Evolutionary conservation across 2,113 vertebrate genomes (phyloP).

Genomic region (Petaurus breviceps): DNA sequence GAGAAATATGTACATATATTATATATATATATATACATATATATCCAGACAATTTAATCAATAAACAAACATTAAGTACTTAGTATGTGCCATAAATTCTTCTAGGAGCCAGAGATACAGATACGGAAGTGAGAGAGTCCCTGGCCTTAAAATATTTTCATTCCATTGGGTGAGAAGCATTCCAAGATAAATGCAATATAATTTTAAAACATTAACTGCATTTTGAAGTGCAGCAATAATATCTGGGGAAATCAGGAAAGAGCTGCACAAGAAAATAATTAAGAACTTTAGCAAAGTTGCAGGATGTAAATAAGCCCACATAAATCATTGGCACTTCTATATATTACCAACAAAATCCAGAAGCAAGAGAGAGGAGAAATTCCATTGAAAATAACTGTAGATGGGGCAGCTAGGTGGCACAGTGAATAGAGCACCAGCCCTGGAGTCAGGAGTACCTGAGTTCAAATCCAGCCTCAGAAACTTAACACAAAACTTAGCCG

Average conservation of each 20-base stretch:
- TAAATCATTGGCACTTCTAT: too few relatives aligned
- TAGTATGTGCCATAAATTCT: neutral
- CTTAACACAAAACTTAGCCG: too few relatives aligned
- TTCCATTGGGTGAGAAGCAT: neutral
- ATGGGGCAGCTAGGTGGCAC: too few relatives aligned
- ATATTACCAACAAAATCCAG: too few relatives aligned
- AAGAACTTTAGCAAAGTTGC: too few relatives aligned
- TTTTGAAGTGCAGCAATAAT: neutral
- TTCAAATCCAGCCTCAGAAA: too few relatives aligned
- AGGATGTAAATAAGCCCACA: too few relatives aligned
- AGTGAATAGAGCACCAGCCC: too few relatives aligned
- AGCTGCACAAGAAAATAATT: neutral
- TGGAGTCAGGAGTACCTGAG: too few relatives aligned
- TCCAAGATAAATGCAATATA: neutral
- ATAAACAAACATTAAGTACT: neutral
- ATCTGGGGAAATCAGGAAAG: neutral
- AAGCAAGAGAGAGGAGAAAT: too few relatives aligned
- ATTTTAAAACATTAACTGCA: neutral
- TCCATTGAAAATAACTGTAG: too few relatives aligned
- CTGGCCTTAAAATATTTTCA: neutral
- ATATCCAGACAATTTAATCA: neutral
- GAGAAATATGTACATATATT: too few relatives aligned
- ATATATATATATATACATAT: neutral
- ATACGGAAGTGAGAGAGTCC: neutral
- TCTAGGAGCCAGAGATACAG: neutral